Conservation (phyloP, 1,140 invertebrate genomes). For the Zaprionus inermis region DNA sequence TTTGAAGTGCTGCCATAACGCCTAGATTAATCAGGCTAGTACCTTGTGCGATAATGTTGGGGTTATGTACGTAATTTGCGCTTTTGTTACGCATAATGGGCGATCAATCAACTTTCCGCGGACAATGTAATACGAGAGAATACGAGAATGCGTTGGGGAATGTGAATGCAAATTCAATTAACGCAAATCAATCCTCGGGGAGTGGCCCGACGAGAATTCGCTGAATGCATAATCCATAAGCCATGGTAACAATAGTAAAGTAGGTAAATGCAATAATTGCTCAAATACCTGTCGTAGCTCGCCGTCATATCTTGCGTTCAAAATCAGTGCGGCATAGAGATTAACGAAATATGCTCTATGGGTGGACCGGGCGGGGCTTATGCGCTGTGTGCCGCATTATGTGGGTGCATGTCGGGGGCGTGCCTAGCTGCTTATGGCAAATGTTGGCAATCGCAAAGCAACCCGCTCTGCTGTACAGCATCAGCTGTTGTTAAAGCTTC, state of each 20-base stretch:
- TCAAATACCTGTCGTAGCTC: not conserved
- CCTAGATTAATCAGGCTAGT: too few relatives aligned
- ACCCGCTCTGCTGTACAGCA: not conserved
- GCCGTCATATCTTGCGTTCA: not conserved
- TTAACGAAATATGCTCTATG: not conserved
- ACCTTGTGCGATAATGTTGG: too few relatives aligned
- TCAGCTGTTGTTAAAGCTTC: conserved; percentile 13
- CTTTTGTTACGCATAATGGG: too few relatives aligned
- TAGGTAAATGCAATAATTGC: not conserved
- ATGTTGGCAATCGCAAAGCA: not conserved
- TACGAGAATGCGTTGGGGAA: not conserved
- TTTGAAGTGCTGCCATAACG: too few relatives aligned
- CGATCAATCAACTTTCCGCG: not conserved
- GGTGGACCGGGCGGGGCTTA: not conserved
- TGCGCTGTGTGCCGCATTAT: not conserved
- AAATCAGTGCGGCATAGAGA: not conserved
- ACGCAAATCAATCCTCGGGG: not conserved
- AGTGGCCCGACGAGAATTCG: not conserved
- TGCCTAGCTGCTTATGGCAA: conserved; percentile 9
- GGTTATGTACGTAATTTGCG: not conserved
- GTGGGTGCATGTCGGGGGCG: not conserved
- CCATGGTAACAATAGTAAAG: not conserved
- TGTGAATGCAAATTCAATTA: not conserved
- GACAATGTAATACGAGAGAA: not conserved
- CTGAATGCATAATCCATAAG: not conserved